phyloP scores from a whole-genome alignment of 2,888 invertebrate species.

The Tenodera sinensis region DNA sequence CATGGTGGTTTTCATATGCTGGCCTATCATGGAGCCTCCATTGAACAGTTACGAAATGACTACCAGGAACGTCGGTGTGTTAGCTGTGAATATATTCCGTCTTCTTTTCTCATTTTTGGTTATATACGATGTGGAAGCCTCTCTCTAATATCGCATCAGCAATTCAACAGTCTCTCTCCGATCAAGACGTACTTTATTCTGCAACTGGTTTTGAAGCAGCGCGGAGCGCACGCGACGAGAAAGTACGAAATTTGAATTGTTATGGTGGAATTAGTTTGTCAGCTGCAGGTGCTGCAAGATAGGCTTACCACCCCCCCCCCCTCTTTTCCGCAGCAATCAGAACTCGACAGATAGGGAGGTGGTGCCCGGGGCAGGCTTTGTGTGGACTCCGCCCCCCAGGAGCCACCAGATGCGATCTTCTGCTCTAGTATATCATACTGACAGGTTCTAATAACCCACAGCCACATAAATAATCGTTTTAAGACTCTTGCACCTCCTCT shows the following conservation, averaged over 20 bases:
- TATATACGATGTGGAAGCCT: not conserved
- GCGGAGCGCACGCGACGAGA: not conserved
- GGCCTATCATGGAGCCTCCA: no score
- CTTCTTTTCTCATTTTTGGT: not conserved
- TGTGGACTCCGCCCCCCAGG: not conserved
- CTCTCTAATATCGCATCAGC: not conserved
- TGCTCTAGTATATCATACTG: not conserved
- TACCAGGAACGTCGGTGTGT: no score
- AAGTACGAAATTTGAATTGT: constrained; percentile 19
- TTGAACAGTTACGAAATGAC: no score
- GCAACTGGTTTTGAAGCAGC: not conserved
- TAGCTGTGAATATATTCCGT: no score
- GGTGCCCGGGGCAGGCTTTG: not conserved
- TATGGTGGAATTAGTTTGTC: constrained; percentile 26
- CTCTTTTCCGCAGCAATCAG: not conserved
- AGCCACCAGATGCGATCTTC: not conserved
- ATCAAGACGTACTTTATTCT: constrained; percentile 9
- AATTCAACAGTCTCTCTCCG: not conserved
- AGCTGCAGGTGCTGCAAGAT: constrained; percentile 19
- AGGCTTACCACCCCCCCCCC: not conserved
- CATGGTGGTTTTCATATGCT: no score
- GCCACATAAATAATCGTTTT: not conserved
- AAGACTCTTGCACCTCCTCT: not conserved
- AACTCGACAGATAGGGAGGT: not conserved
- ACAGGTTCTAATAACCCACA: not conserved